Evolutionary conservation across 2,113 vertebrate genomes (phyloP), one percentile per base, ranked within the genome.

Genomic region (Pao palembangensis): DNA sequence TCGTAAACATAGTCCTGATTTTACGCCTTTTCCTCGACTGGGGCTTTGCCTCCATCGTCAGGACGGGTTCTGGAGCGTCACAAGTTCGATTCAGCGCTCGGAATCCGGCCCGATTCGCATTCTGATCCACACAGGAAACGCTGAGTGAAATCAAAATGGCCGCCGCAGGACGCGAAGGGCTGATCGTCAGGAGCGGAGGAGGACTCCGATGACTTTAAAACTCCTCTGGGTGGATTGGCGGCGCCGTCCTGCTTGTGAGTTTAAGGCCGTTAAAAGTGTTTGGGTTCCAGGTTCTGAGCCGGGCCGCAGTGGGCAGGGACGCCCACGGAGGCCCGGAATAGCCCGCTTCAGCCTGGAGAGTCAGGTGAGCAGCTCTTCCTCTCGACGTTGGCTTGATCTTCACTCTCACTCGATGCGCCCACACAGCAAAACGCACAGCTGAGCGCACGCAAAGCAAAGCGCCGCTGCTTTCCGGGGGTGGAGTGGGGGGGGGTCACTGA

Each of bases 361-460:
- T 79, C 75, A 84, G 82, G 78, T 82, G 82, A 82, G 75, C 75
- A 69, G 60, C 73, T 55, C 68, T 65, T 78, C 69, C 78, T 85
- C 76, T 61, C 69, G 67, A 76, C 76, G 60, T 66, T 69, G 57
- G 63, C 66, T 77, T 71, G 44, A 67, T 55, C 69, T 61, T 42
- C 64, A 49, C 61, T 42, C 48, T 59, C 58, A 60, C 69, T 42
- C 14, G 38, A 58, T 67, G 61, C 71, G 15, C 81, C 79, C 54
- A 73, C 79, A 66, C 56, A 3, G 2, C 4, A 18, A 62, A 21
- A 47, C 49, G 23, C 51, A 13, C 60, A 17, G 52, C 23, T 38
- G 61, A 63, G 57, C 0, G 44, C 53, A 65, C 50, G 46, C n/a
- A n/a, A 65, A 57, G 21, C 58, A 51, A 2, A 21, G 41, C 61